A percentile compares a stretch with the other conserved stretches of the same genome.
Conservation (phyloP, 2,113 vertebrate genomes). For the Jacana jacana region DNA sequence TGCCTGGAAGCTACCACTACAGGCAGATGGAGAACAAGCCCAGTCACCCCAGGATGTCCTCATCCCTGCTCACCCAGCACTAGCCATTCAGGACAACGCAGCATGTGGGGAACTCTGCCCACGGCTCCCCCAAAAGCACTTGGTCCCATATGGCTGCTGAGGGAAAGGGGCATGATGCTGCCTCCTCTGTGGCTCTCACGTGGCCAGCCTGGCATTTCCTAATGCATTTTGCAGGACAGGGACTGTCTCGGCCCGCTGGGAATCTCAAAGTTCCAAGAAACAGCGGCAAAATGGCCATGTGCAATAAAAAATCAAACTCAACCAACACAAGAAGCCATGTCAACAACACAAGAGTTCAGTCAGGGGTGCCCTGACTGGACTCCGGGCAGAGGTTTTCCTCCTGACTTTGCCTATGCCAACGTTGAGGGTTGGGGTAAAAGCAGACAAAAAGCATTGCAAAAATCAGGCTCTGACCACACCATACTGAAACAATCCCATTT, state of each 20-base stretch:
- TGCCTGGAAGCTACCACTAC: fast-evolving
- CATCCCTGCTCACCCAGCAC: fast-evolving
- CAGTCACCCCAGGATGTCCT: not conserved
- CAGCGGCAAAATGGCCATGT: not conserved
- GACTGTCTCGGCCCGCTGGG: fast-evolving
- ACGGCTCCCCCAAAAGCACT: not conserved
- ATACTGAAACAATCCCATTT: not conserved
- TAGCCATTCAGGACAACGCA: not conserved
- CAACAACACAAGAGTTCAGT: no score
- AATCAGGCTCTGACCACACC: not conserved
- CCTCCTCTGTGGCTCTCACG: not conserved
- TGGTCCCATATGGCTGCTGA: fast-evolving
- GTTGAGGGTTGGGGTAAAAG: not conserved
- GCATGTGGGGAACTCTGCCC: not conserved
- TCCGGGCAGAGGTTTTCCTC: not conserved
- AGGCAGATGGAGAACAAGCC: not conserved
- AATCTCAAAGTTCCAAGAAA: not conserved
- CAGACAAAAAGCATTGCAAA: not conserved
- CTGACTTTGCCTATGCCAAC: fast-evolving
- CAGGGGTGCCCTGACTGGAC: not conserved
- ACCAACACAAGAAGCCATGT: not conserved
- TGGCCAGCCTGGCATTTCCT: not conserved
- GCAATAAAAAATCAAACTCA: not conserved
- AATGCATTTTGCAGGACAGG: not conserved
- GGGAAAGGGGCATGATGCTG: not conserved